phyloP scores from a whole-genome alignment of 2,113 vertebrate genomes.

The Calypte anna region DNA sequence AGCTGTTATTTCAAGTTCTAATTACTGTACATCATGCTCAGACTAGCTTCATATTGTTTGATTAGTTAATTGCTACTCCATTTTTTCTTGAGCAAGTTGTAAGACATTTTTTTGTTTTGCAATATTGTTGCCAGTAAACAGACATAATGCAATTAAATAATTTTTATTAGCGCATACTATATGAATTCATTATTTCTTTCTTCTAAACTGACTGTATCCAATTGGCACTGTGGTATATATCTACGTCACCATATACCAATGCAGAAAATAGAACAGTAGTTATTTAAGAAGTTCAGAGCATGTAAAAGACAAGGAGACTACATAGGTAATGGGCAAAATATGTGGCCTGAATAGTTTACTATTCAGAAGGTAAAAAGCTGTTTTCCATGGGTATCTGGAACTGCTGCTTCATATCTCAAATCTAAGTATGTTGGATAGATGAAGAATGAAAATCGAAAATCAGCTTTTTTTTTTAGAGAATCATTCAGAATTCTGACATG shows the following conservation, averaged over 20 bases:
- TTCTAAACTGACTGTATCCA: neutral
- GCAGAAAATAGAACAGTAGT: neutral
- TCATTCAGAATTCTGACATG: neutral
- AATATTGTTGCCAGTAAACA: neutral
- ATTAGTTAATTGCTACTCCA: neutral
- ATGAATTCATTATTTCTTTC: neutral
- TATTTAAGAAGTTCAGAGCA: neutral
- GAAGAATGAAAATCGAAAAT: neutral
- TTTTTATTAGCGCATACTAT: neutral
- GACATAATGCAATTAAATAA: neutral
- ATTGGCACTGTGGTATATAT: neutral
- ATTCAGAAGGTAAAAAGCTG: neutral
- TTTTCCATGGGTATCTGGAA: neutral
- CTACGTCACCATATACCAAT: neutral
- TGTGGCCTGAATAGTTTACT: neutral
- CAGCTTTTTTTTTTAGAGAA: neutral
- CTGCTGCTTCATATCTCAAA: neutral
- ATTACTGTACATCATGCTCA: neutral
- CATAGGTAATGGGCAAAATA: fast-evolving
- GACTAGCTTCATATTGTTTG: neutral
- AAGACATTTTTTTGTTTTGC: neutral
- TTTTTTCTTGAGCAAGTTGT: neutral
- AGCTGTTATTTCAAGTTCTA: neutral
- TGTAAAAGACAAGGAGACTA: neutral
- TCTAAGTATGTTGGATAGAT: neutral